Evolutionary conservation across 2,113 vertebrate genomes (phyloP), one percentile per base, ranked within the genome.

Genomic region (Phaetusa simplex): DNA sequence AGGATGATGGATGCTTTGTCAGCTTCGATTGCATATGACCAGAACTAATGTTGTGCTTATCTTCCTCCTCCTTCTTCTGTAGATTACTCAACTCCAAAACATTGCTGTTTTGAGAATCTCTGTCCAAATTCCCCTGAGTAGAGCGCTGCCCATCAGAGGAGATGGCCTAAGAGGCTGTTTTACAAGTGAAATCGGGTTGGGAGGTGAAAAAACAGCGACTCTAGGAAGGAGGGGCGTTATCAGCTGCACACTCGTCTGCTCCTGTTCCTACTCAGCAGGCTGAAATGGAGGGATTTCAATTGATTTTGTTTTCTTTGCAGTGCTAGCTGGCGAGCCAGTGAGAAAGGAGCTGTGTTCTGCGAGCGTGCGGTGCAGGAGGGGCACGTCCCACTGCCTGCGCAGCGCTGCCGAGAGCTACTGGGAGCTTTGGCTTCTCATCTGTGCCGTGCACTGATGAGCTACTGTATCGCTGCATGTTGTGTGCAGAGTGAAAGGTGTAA

Each of bases 1-100:
- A 82, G 88, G 61, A 82, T 95, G 94, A 96, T 82, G 91, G 88
- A 95, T 96, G 93, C 93, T 95, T 96, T 93, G 90, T 95, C 96
- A 92, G 90, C 78, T 93, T 88, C 26, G 12, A 91, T 79, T 94
- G 96, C 10, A 0, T 70, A 70, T 61, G 87, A 95, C 91, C 88
- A 96, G 83, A 84, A 94, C 86, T 90, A 95, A 88, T 83, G 79
- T 22, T 61, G 77, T 27, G 77, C 86, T 97, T 95, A 93, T 95
- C 94, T 96, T 89, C 34, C 45, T 91, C 38, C 65, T 84, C 82
- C 69, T 92, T 34, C 85, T 93, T 73, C 40, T 32, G 79, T 55
- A 88, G 74, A 93, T 96, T 93, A 66, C 38, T 52, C 1, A 0
- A 50, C 93, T 92, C 64, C 72, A 92, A 90, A 88, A 62, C 14